Conservation (phyloP, 2,888 invertebrate genomes). For the Bellardia pandia region DNA sequence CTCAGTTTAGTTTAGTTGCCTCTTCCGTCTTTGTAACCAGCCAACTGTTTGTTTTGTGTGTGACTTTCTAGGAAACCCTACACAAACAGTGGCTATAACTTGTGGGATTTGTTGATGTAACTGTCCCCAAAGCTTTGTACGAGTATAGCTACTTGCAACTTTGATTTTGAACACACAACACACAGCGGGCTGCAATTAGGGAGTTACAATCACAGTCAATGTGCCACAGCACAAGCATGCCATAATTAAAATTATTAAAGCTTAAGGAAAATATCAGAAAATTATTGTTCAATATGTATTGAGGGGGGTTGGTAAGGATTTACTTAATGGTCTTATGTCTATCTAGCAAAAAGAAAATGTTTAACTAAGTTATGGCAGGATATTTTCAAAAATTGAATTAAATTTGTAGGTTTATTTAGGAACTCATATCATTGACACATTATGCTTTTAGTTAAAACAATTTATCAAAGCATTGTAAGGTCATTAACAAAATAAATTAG, state of each 20-base stretch:
- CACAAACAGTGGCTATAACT: constrained; percentile 17
- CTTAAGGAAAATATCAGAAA: background rate
- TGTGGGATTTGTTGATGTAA: constrained; percentile 9
- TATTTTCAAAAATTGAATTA: background rate
- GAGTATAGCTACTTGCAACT: background rate
- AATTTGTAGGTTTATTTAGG: background rate
- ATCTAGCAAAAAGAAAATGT: background rate
- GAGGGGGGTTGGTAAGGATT: background rate
- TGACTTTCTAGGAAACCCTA: background rate
- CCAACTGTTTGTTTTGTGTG: too few species aligned
- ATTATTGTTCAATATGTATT: background rate
- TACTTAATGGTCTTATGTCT: background rate
- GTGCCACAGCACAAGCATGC: background rate
- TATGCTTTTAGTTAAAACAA: background rate
- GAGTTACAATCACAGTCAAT: constrained; percentile 1
- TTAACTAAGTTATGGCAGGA: constrained; percentile 1
- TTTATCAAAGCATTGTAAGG: too few species aligned
- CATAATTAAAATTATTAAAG: background rate
- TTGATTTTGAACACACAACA: background rate
- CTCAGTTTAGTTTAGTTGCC: background rate
- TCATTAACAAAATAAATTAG: too few species aligned
- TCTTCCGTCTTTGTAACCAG: background rate
- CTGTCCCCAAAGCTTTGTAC: background rate
- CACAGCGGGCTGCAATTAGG: background rate
- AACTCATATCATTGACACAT: background rate